These are phyloP conservation scores for Oedothorax gibbosus DNA, from an alignment of 1,140 invertebrate species.

Conservation along the genomic window DNA sequence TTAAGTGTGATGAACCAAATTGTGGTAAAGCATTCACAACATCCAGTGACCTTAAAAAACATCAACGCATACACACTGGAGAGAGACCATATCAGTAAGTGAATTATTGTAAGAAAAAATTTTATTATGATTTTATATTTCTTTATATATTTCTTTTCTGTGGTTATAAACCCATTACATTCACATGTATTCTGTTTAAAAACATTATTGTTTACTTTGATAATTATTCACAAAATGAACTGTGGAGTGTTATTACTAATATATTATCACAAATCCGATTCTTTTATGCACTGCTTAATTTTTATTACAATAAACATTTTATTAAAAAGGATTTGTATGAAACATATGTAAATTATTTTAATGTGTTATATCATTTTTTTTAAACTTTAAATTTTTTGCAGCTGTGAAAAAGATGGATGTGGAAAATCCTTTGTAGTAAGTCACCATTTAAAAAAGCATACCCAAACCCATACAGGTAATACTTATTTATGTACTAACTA, in stretches of 20 bases:
- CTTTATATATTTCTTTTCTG: no score
- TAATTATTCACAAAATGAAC: no score
- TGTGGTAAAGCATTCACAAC: slow-evolving; percentile 95
- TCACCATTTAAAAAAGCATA: slow-evolving; percentile 92
- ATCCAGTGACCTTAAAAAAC: slow-evolving; percentile 92
- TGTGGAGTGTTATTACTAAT: no score
- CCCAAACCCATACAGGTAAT: slow-evolving; percentile 77
- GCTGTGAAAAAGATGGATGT: slow-evolving; percentile 85
- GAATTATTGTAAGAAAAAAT: no score
- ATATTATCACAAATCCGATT: no score
- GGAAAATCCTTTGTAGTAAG: slow-evolving; percentile 92
- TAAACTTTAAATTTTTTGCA: slow-evolving; percentile 67
- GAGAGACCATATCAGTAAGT: slow-evolving; percentile 90
- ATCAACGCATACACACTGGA: slow-evolving; percentile 90
- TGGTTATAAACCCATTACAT: no score
- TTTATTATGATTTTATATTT: no score
- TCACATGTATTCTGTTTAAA: no score
- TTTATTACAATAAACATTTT: no score
- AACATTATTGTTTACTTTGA: no score
- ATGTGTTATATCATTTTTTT: background rate
- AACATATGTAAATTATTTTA: background rate
- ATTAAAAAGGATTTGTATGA: no score
- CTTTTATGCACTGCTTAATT: no score
- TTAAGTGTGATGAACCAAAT: slow-evolving; percentile 86
- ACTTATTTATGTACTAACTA: background rate